These are phyloP conservation scores for Stegana nigrithorax DNA, from an alignment of 2,888 invertebrate genomes.

Conservation along the genomic window DNA sequence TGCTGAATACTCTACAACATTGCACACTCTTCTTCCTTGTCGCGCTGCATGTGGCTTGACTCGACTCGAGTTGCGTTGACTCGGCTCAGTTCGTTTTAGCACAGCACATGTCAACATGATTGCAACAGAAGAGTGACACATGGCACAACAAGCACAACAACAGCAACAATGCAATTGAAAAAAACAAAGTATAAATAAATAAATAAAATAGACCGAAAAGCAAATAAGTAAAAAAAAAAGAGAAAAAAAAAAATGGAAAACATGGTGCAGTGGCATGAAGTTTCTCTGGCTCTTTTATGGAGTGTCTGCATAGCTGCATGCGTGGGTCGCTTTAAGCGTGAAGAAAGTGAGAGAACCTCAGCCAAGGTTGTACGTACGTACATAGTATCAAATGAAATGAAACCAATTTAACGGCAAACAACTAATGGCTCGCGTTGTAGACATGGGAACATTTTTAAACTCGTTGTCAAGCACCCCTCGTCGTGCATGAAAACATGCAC, in stretches of 20 bases:
- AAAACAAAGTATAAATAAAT: not conserved
- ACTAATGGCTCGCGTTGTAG: no score
- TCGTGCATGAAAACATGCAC: not conserved
- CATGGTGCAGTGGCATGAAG: constrained; percentile 1
- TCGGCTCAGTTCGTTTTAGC: not conserved
- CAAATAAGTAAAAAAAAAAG: not conserved
- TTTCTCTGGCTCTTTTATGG: constrained; percentile 3
- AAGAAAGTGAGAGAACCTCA: no score
- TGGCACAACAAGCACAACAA: constrained; percentile 60
- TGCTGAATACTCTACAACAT: constrained; percentile 33
- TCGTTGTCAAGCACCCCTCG: not conserved
- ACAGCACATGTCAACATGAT: constrained; percentile 49
- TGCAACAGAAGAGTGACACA: constrained; percentile 59
- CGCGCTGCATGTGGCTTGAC: not conserved
- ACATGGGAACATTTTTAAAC: not conserved
- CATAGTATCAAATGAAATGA: no score
- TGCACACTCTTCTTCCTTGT: not conserved
- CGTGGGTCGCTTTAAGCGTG: not conserved
- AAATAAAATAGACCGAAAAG: not conserved
- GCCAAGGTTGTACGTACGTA: no score
- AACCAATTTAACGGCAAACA: no score
- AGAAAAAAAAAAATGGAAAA: not conserved
- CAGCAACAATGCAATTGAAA: constrained; percentile 42
- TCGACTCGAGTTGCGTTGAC: constrained; percentile 9
- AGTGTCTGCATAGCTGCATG: not conserved